phyloP scores from a whole-genome alignment of 2,888 invertebrate species.

The Lycophotia porphyrea region DNA sequence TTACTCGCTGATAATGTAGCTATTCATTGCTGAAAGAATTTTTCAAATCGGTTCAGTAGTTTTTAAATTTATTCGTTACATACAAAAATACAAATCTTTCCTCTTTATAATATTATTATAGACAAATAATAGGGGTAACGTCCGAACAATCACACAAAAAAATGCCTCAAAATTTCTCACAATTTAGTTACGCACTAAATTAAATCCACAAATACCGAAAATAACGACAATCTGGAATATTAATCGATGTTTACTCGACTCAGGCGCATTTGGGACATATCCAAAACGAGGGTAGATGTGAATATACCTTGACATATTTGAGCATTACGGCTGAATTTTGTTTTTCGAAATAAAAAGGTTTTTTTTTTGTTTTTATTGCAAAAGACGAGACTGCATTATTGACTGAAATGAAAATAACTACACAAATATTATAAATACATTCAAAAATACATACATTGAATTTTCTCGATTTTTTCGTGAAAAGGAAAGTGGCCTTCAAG shows the following conservation, averaged over 20 bases:
- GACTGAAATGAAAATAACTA: not conserved
- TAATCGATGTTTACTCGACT: constrained; percentile 70
- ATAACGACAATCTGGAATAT: constrained; percentile 65
- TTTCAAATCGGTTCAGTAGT: no score
- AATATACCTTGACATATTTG: constrained; percentile 61
- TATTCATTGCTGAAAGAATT: no score
- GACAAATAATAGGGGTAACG: not conserved
- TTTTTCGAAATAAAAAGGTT: constrained; percentile 6
- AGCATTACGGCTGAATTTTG: constrained; percentile 28
- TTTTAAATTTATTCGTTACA: no score
- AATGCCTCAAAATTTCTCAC: constrained; percentile 8
- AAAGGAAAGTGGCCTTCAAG: not conserved
- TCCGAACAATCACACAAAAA: constrained; percentile 14
- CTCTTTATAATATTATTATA: no score
- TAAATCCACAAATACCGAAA: constrained; percentile 47
- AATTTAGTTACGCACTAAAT: constrained; percentile 43
- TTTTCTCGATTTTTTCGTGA: not conserved
- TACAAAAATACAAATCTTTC: no score
- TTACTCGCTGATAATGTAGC: no score
- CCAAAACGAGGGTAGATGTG: constrained; percentile 57
- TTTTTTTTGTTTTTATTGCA: constrained; percentile 27
- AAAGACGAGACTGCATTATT: not conserved
- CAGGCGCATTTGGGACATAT: constrained; percentile 59
- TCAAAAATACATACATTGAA: no score
- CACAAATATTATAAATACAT: no score